phyloP scores from a whole-genome alignment of 2,797 vertebrate genomes.

The Pipistrellus kuhlii region DNA sequence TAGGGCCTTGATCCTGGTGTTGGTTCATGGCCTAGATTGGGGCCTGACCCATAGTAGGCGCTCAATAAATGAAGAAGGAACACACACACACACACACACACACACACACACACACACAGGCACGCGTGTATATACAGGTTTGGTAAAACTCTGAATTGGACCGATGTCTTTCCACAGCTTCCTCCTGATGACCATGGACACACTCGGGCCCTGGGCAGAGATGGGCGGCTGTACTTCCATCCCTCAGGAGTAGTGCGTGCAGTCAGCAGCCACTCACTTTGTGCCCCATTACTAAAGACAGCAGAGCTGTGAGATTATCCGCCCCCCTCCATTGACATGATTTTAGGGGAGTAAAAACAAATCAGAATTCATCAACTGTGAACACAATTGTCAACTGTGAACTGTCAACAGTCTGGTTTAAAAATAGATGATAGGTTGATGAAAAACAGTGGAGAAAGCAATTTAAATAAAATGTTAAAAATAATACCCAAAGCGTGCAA shows the following conservation, averaged over 20 bases:
- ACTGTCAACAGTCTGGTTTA: conserved; percentile 82
- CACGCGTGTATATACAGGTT: neutral
- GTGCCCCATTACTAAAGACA: conserved; percentile 30
- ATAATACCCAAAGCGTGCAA: conserved; percentile 46
- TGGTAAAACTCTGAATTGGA: neutral
- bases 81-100: neutral
- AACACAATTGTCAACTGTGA: conserved; percentile 82
- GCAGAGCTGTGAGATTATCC: conserved; percentile 31
- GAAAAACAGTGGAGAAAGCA: conserved; percentile 77
- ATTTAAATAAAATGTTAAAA: conserved; percentile 76
- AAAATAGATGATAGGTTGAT: conserved; percentile 80
- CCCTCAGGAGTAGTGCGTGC: fast-evolving
- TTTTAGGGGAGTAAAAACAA: conserved; percentile 79
- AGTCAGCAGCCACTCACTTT: neutral
- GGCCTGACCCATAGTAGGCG: neutral
- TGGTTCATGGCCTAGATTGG: neutral
- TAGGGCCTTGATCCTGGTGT: neutral
- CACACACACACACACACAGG: too few relatives aligned
- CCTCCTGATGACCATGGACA: neutral
- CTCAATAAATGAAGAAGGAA: neutral
- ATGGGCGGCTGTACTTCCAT: fast-evolving
- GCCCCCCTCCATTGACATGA: conserved; percentile 50
- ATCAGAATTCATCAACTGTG: conserved; percentile 80
- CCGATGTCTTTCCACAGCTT: neutral
- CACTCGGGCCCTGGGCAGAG: neutral